phyloP scores from a whole-genome alignment of 1,140 invertebrate species.

The Globodera rostochiensis region DNA sequence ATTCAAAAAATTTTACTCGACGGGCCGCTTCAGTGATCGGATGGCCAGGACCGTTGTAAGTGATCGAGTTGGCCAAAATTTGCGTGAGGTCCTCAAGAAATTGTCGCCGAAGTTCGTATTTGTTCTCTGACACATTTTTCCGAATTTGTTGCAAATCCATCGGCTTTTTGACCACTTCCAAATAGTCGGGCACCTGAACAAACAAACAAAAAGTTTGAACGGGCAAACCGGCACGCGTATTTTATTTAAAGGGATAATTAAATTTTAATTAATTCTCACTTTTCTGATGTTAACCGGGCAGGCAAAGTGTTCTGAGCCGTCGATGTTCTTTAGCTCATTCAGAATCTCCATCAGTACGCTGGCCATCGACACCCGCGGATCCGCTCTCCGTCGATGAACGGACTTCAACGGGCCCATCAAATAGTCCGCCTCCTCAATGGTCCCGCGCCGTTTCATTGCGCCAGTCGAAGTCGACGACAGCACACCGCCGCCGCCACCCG shows the following conservation, averaged over 20 bases:
- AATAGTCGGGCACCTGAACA: slow-evolving; percentile 71
- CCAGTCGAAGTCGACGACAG: slow-evolving; percentile 32
- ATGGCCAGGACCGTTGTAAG: slow-evolving; percentile 57
- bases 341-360: slow-evolving; percentile 88
- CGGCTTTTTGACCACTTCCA: slow-evolving; percentile 84
- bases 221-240: too few relatives aligned
- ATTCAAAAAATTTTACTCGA: slow-evolving; percentile 32
- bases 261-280: slow-evolving; percentile 30
- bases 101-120: slow-evolving; percentile 88
- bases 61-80: slow-evolving; percentile 86
- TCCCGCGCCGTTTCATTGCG: slow-evolving; percentile 32
- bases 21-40: slow-evolving; percentile 56
- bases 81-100: slow-evolving; percentile 79
- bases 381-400: slow-evolving; percentile 88
- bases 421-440: slow-evolving; percentile 71
- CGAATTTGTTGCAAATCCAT: slow-evolving; percentile 97
- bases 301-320: slow-evolving; percentile 87
- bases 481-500: slow-evolving; percentile 2
- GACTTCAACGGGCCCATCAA: slow-evolving; percentile 72
- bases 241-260: too few relatives aligned
- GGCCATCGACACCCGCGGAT: slow-evolving; percentile 91
- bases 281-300: slow-evolving; percentile 91
- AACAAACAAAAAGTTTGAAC: background rate
- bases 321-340: slow-evolving; percentile 87
- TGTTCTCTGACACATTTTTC: slow-evolving; percentile 85